Percentiles rank a stretch among this genome's conserved stretches.
Conservation (phyloP, 2,797 vertebrate genomes). For the Cichlasoma orientale region DNA sequence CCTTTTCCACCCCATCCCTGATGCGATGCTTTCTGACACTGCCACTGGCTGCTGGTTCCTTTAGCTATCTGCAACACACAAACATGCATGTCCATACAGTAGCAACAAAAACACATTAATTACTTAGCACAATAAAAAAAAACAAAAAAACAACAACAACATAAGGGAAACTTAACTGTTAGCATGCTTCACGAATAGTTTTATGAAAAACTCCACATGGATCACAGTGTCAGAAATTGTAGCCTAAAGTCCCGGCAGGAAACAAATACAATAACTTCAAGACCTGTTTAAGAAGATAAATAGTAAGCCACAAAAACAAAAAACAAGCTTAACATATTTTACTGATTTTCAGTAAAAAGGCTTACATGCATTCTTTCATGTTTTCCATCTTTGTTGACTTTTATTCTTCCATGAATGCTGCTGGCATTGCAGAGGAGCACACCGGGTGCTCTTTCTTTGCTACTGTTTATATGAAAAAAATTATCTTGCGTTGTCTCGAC, state of each 20-base stretch:
- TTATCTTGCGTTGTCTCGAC: background rate
- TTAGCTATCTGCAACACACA: slow-evolving; percentile 59
- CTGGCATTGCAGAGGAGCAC: background rate
- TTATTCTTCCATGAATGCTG: background rate
- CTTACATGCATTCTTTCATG: background rate
- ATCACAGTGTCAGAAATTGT: background rate
- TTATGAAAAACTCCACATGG: background rate
- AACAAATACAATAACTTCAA: background rate
- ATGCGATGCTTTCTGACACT: slow-evolving; percentile 72
- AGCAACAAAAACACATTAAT: background rate
- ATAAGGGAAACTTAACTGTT: background rate
- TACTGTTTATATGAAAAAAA: background rate
- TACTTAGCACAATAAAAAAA: background rate
- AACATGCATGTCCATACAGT: slow-evolving; percentile 7
- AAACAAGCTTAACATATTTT: background rate
- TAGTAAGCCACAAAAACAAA: background rate
- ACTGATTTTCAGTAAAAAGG: background rate
- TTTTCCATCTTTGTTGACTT: background rate
- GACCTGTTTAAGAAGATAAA: background rate
- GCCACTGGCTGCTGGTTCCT: slow-evolving; percentile 67
- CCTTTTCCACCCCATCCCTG: slow-evolving; percentile 44
- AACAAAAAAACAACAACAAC: background rate
- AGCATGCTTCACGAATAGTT: background rate
- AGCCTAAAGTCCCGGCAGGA: no score
- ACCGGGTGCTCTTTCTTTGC: background rate